These are phyloP conservation scores for Spheniscus humboldti DNA, from an alignment of 2,797 vertebrate genomes.

Conservation along the genomic window DNA sequence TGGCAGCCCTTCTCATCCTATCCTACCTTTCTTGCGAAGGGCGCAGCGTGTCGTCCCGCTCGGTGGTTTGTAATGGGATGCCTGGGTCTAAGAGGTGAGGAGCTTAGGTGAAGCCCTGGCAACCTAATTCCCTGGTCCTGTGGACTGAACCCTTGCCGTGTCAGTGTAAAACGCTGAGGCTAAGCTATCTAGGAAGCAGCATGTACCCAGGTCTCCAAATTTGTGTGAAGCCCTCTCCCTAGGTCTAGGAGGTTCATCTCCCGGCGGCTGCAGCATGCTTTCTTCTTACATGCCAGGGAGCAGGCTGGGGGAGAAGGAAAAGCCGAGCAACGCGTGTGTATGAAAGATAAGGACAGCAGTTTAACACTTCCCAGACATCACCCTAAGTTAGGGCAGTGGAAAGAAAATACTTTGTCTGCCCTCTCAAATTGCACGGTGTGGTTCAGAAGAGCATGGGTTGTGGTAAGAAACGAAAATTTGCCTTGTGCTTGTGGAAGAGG, in stretches of 20 bases:
- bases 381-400: background rate
- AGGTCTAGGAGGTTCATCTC: background rate
- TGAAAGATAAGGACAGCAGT: conserved; percentile 14
- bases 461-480: background rate
- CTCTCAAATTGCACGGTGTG: fast-evolving
- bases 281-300: fast-evolving
- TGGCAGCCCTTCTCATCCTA: background rate
- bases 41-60: fast-evolving
- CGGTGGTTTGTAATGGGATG: fast-evolving
- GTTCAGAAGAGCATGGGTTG: background rate
- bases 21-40: background rate
- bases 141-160: background rate
- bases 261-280: fast-evolving
- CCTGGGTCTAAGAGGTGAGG: background rate
- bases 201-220: background rate
- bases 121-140: background rate
- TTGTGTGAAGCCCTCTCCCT: background rate
- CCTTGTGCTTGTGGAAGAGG: background rate
- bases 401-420: background rate
- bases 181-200: background rate
- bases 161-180: background rate
- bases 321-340: background rate
- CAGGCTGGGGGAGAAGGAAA: background rate
- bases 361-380: background rate
- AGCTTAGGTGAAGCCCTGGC: background rate